Evolutionary conservation across 2,888 invertebrate species (phyloP), one percentile per base, ranked within the genome.

Genomic region (Epiblema foenella): DNA sequence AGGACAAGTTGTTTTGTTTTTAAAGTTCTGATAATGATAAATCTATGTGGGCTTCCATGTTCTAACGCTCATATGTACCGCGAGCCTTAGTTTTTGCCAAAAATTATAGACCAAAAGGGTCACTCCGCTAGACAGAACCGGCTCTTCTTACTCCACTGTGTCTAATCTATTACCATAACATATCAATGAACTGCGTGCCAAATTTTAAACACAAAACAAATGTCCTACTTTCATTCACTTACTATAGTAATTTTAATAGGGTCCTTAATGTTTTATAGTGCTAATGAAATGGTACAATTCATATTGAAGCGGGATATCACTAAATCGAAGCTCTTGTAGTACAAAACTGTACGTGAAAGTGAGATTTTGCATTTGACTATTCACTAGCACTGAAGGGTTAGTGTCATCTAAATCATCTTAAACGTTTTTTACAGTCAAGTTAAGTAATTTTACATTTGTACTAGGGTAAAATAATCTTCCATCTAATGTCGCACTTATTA

Each of bases 181-280:
- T 89, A 89, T 88, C 88, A 88, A 78, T 80, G n/a, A 80, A 84
- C 78, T 79, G 81, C 88, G 90, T 90, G 90, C 90, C 90, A 90
- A 90, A 88, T 83, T 76, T 80, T 79, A 72, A 77, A 79, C 66
- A 64, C 77, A 76, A 77, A 76, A 79, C 79, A 83, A 82, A 73
- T 81, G 85, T 86, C 88, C 86, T 86, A 87, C 89, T 87, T 87
- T 81, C 75, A 77, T 81, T 78, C 74, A 73, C 68, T 70, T 65
- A 72, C 68, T 73, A 73, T 72, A 74, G 67, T 62, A 60, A 17
- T n/a, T 62, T 56, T 72, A 74, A 73, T 75, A 71, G 69, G 73
- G 72, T 74, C 68, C 59, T 68, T 66, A 72, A 69, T 74, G 69
- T 75, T 73, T 74, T 72, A 75, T 76, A 75, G 72, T 73, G 76